Evolutionary conservation across 2,888 invertebrate species (phyloP).

Genomic region (Ochropleura plecta): DNA sequence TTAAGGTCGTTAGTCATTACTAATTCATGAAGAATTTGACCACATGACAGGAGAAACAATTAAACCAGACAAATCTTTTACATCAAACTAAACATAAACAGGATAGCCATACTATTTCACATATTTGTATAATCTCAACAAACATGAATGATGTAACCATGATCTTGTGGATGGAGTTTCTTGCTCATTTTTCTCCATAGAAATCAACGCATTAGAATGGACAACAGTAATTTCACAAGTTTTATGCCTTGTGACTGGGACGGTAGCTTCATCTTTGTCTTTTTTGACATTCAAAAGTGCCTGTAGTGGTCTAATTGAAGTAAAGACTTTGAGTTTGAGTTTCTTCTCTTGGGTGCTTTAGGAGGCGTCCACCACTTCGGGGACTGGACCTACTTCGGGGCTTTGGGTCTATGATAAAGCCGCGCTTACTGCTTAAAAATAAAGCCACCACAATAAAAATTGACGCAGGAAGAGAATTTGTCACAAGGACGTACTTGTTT

Average conservation of each 20-base stretch:
- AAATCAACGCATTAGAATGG: no score
- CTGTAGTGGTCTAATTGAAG: no score
- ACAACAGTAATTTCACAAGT: no score
- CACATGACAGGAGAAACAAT: neutral
- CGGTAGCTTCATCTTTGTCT: no score
- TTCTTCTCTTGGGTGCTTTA: neutral
- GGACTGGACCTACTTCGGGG: neutral
- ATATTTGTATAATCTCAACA: no score
- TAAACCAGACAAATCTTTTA: neutral
- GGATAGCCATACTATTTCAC: neutral
- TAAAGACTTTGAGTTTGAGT: no score
- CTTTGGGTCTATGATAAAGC: neutral
- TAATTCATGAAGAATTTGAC: neutral
- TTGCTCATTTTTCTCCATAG: no score
- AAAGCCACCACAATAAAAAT: neutral
- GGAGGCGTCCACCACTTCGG: neutral
- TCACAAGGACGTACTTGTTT: neutral
- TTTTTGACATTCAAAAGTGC: no score
- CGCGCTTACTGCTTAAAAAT: neutral
- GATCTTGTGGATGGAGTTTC: no score
- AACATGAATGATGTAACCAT: no score
- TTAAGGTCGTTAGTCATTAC: slow-evolving; percentile 20
- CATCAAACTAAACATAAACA: neutral
- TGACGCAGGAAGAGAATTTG: neutral
- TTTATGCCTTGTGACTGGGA: no score